Evolutionary conservation across 2,113 vertebrate species (phyloP).

Genomic region (Neogobius melanostomus): DNA sequence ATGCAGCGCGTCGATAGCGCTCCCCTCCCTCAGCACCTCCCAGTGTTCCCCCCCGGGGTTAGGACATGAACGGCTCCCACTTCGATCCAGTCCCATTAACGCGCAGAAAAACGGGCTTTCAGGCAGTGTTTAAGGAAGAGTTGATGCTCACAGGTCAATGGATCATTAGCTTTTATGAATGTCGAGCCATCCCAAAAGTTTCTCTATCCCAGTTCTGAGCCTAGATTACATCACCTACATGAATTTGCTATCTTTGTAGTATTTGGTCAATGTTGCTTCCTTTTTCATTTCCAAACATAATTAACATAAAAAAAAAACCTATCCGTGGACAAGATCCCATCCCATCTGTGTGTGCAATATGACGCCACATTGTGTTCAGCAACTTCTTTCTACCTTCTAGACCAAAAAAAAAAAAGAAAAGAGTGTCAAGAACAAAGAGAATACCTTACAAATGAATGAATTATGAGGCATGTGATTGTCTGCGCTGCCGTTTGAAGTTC

Average conservation of each 20-base stretch:
- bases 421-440: conserved; percentile 60
- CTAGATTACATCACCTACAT: background rate
- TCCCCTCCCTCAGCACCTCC: conserved; percentile 48
- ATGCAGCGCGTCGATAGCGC: conserved; percentile 51
- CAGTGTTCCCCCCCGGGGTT: conserved; percentile 49
- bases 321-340: conserved; percentile 13
- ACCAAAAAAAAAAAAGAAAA: conserved; percentile 37
- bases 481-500: conserved; percentile 47
- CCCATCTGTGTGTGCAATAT: conserved; percentile 19
- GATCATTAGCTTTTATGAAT: too few species aligned
- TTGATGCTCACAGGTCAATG: conserved; percentile 35
- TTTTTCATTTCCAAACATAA: conserved; percentile 9
- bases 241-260: background rate
- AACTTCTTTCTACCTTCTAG: conserved; percentile 22
- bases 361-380: conserved; percentile 43
- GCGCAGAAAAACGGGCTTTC: conserved; percentile 62
- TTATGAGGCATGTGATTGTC: conserved; percentile 44
- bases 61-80: conserved; percentile 46
- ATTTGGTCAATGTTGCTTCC: background rate
- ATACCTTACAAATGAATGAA: conserved; percentile 54
- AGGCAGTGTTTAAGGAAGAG: conserved; percentile 60
- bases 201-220: too few species aligned
- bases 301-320: conserved; percentile 3
- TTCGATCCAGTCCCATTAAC: conserved; percentile 59
- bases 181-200: too few species aligned